These are phyloP conservation scores for Chiloscyllium punctatum DNA, from an alignment of 2,797 vertebrate species.

Conservation along the genomic window DNA sequence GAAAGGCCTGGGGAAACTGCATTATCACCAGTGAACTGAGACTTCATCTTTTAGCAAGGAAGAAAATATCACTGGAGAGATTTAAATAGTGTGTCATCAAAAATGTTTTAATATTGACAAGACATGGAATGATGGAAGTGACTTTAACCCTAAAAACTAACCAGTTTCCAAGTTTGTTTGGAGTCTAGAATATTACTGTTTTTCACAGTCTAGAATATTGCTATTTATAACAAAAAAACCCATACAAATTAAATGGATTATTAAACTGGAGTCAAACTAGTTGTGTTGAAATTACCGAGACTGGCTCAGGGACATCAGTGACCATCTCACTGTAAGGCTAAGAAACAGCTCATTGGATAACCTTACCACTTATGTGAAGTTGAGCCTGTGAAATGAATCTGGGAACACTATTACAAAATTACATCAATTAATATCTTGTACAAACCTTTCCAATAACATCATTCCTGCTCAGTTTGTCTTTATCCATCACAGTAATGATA, in stretches of 20 bases:
- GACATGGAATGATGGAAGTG: background rate
- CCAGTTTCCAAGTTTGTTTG: background rate
- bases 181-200: background rate
- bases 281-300: background rate
- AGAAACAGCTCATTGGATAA: background rate
- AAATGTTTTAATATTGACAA: background rate
- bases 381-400: background rate
- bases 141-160: background rate
- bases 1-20: background rate
- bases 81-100: background rate
- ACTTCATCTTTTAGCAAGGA: background rate
- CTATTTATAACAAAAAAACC: background rate
- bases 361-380: background rate
- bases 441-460: slow-evolving; percentile 97
- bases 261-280: background rate
- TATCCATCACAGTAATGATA: slow-evolving; percentile 99
- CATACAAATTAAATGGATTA: background rate
- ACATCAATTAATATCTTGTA: background rate
- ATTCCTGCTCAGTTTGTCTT: slow-evolving; percentile 95
- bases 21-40: background rate
- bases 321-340: background rate
- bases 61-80: background rate
- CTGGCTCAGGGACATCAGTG: background rate
- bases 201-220: background rate
- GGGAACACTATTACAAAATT: no score